Percentiles rank a stretch among this genome's conserved stretches.
These are phyloP conservation scores for Armadillidium nasatum DNA, from an alignment of 1,140 invertebrate genomes.

Conservation along the genomic window DNA sequence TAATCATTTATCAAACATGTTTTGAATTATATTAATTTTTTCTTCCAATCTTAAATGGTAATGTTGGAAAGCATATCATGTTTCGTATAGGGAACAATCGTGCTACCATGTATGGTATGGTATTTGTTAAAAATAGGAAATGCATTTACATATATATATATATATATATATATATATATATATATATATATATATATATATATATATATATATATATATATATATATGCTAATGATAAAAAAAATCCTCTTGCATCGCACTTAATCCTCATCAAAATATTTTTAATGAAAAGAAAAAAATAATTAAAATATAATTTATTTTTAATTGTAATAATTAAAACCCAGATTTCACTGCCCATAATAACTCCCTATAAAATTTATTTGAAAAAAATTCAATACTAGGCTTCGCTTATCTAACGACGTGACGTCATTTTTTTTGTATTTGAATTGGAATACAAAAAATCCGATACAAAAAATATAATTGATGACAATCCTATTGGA, in stretches of 20 bases:
- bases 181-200: not conserved
- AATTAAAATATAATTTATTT: no score
- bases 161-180: no score
- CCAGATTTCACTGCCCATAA: conserved; percentile 1
- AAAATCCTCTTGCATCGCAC: not conserved
- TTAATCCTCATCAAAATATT: not conserved
- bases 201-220: not conserved
- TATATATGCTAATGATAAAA: not conserved
- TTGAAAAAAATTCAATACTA: not conserved
- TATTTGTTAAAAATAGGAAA: no score
- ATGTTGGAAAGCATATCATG: not conserved
- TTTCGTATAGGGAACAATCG: not conserved
- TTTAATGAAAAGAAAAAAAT: no score
- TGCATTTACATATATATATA: no score
- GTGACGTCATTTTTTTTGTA: no score
- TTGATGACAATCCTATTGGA: no score
- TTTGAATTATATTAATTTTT: not conserved
- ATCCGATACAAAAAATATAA: no score
- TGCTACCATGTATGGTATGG: no score
- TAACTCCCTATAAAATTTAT: not conserved
- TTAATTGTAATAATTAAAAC: not conserved
- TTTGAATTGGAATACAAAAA: no score
- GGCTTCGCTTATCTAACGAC: no score
- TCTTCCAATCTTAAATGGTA: not conserved
- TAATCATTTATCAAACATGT: not conserved